Conservation (phyloP, 30 jellyfish, hydroid and myxozoan species). For the Morbakka virulenta region DNA sequence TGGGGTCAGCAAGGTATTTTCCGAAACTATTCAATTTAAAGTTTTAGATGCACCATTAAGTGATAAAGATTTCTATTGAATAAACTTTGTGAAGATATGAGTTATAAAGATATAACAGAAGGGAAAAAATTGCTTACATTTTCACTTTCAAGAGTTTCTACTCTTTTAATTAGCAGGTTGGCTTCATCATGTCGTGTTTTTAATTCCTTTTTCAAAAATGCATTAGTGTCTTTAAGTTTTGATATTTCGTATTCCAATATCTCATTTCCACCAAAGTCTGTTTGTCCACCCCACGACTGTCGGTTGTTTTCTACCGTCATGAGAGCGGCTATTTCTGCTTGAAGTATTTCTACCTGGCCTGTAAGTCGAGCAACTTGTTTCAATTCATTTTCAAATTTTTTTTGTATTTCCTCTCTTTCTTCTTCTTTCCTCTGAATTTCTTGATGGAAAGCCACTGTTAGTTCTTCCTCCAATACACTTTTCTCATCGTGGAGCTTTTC, state of each 20-base stretch:
- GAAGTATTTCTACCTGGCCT: not conserved
- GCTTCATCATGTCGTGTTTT: slow-evolving; percentile 34
- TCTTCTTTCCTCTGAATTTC: slow-evolving; percentile 28
- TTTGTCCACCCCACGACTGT: not conserved
- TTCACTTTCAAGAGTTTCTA: not conserved
- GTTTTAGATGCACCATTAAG: too few relatives aligned
- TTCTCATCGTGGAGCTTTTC: too few relatives aligned
- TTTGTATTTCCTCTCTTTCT: slow-evolving; percentile 10
- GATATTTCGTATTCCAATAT: not conserved
- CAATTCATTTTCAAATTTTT: slow-evolving; percentile 12
- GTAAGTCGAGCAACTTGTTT: not conserved
- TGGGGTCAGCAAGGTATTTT: too few relatives aligned
- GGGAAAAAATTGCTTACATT: too few relatives aligned
- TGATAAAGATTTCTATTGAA: too few relatives aligned
- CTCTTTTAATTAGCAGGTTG: slow-evolving; percentile 5
- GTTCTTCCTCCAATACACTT: too few relatives aligned
- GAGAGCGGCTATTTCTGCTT: slow-evolving; percentile 1
- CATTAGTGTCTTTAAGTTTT: slow-evolving; percentile 55
- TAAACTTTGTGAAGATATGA: too few relatives aligned
- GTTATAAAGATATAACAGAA: too few relatives aligned
- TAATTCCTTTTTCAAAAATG: slow-evolving; percentile 42
- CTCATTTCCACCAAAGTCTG: slow-evolving; percentile 5
- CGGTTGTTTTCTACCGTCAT: not conserved
- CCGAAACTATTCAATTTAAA: too few relatives aligned
- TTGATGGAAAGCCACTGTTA: too few relatives aligned